These are phyloP conservation scores for Huso huso DNA, from an alignment of 2,797 vertebrate genomes.

Conservation along the genomic window DNA sequence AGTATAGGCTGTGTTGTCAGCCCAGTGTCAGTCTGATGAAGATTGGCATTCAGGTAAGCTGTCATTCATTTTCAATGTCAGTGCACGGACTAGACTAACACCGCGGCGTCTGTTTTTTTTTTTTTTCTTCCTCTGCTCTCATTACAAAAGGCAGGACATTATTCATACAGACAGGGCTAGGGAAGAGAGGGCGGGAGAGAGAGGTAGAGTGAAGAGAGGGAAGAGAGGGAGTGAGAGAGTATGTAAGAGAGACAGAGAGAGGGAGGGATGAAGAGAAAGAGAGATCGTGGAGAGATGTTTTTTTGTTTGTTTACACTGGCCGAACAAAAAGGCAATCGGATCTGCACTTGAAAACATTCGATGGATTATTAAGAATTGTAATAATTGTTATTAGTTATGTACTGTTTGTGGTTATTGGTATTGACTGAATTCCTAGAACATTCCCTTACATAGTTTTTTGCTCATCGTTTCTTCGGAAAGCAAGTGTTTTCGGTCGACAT, in stretches of 20 bases:
- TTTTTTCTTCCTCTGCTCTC: constrained; percentile 62
- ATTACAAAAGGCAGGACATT: constrained; percentile 83
- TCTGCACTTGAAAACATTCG: constrained; percentile 28
- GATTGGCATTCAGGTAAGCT: constrained; percentile 99
- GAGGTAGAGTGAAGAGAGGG: constrained; percentile 33
- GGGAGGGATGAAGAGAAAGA: constrained; percentile 41
- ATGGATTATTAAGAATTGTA: neutral
- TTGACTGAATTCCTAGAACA: too few relatives aligned
- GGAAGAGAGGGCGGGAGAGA: constrained; percentile 48
- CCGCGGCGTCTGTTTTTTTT: constrained; percentile 44
- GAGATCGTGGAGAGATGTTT: constrained; percentile 50
- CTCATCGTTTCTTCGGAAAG: too few relatives aligned
- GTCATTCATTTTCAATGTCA: constrained; percentile 97
- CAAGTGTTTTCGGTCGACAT: too few relatives aligned
- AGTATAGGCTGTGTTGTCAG: constrained; percentile 97
- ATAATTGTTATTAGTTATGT: neutral
- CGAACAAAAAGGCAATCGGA: constrained; percentile 41
- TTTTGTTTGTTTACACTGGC: constrained; percentile 41
- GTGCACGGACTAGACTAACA: constrained; percentile 63
- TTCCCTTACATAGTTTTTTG: constrained; percentile 14
- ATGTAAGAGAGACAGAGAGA: constrained; percentile 21
- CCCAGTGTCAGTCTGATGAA: constrained; percentile 98
- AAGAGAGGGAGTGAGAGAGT: constrained; percentile 11
- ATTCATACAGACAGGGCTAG: constrained; percentile 79
- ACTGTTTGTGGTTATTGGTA: too few relatives aligned